These are phyloP conservation scores for Eulemur coronatus DNA, from an alignment of 2,797 vertebrate genomes.

Conservation along the genomic window DNA sequence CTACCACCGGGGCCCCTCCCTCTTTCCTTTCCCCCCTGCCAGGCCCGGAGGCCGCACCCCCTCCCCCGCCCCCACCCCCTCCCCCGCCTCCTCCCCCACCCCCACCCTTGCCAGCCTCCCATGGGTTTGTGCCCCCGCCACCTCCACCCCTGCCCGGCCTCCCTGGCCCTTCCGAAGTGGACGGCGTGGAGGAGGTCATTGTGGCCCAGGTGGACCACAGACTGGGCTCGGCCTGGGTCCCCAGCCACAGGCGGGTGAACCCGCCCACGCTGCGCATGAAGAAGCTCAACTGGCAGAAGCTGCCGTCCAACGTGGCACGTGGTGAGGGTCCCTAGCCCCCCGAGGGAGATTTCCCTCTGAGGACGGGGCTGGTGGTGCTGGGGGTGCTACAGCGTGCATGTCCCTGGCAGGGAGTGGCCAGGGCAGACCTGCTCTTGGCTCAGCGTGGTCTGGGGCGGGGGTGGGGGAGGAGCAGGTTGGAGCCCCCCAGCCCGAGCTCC, in stretches of 20 bases:
- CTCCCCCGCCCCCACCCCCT: neutral
- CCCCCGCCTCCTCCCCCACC: neutral
- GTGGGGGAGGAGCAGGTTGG: fast-evolving
- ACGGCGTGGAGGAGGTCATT: slow-evolving; percentile 83
- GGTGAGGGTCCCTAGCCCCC: slow-evolving; percentile 83
- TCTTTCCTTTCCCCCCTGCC: neutral
- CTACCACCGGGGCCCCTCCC: fast-evolving
- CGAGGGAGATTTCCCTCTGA: neutral
- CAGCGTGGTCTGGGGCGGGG: too few species aligned
- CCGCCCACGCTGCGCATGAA: slow-evolving; percentile 95
- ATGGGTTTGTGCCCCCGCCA: neutral
- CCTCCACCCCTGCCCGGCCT: slow-evolving; percentile 54
- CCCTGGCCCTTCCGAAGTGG: slow-evolving; percentile 60
- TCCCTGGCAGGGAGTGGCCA: neutral
- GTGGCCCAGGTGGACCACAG: slow-evolving; percentile 83
- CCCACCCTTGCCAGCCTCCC: neutral
- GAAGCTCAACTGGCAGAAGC: slow-evolving; percentile 99
- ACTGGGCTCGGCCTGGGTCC: slow-evolving; percentile 79
- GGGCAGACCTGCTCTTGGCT: neutral
- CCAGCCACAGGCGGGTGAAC: slow-evolving; percentile 80
- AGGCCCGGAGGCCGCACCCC: fast-evolving
- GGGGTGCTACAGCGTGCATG: neutral
- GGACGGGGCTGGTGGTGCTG: too few species aligned
- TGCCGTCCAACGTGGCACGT: slow-evolving; percentile 88
- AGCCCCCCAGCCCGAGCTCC: neutral